A percentile compares a stretch with the other conserved stretches of the same genome.
phyloP scores from a whole-genome alignment of 2,113 vertebrate genomes.

The Pteruthius melanotis region DNA sequence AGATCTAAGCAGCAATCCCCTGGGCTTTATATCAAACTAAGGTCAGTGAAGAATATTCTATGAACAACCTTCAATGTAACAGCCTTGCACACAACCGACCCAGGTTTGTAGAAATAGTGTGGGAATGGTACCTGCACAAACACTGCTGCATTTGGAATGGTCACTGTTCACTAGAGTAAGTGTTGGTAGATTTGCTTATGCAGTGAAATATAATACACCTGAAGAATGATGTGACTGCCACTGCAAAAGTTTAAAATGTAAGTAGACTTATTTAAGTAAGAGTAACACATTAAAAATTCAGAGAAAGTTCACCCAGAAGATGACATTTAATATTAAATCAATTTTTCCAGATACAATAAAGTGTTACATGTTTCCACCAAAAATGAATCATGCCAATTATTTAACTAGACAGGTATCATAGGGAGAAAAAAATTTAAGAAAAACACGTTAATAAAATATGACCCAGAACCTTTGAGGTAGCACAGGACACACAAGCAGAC shows the following conservation, averaged over 20 bases:
- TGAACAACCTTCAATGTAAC: background rate
- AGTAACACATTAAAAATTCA: background rate
- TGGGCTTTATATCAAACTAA: background rate
- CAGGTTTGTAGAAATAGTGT: background rate
- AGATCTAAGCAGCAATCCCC: background rate
- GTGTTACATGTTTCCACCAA: background rate
- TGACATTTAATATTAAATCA: background rate
- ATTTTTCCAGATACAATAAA: background rate
- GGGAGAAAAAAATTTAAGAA: background rate
- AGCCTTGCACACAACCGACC: background rate
- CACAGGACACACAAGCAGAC: background rate
- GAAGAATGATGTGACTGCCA: background rate
- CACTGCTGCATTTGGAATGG: background rate
- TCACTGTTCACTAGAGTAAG: fast-evolving
- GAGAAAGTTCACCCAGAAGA: background rate
- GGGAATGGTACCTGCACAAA: background rate
- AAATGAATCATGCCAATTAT: background rate
- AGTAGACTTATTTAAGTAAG: background rate
- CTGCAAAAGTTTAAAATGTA: background rate
- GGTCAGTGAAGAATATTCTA: background rate
- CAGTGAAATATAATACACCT: background rate
- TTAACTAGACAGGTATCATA: background rate
- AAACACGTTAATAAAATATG: background rate
- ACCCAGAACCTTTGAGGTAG: background rate
- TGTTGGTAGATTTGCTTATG: background rate